phyloP scores from a whole-genome alignment of 2,888 invertebrate genomes.

The Polylopha cassiicola region DNA sequence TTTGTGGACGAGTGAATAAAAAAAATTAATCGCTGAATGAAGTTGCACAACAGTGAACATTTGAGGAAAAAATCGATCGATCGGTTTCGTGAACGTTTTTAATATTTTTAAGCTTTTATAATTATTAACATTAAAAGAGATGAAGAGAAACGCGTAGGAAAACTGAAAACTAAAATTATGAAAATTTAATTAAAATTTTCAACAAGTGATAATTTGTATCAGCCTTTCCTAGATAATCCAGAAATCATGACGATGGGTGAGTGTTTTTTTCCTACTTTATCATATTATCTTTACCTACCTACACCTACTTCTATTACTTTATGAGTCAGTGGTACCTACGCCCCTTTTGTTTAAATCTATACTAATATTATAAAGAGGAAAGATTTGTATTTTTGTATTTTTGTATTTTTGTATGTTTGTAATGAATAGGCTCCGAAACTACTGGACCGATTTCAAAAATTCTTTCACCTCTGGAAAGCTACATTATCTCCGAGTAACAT shows the following conservation, averaged over 20 bases:
- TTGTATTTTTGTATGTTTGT: too few species aligned
- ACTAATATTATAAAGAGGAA: too few species aligned
- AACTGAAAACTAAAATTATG: conserved; percentile 35
- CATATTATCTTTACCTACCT: too few species aligned
- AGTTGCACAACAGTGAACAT: conserved; percentile 16
- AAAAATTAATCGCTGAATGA: conserved; percentile 14
- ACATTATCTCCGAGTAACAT: too few species aligned
- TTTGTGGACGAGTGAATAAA: conserved; percentile 25
- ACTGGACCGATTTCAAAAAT: too few species aligned
- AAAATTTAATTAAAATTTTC: conserved; percentile 57
- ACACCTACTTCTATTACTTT: too few species aligned
- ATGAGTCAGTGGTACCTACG: too few species aligned
- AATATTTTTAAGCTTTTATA: conserved; percentile 6
- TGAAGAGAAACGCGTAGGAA: conserved; percentile 15
- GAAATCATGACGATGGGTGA: conserved; percentile 64
- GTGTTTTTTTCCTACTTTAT: too few species aligned
- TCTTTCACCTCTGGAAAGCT: too few species aligned
- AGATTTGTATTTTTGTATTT: too few species aligned
- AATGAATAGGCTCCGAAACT: too few species aligned
- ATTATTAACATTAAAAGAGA: conserved; percentile 1
- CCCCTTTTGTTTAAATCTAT: too few species aligned
- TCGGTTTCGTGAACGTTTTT: conserved; percentile 29
- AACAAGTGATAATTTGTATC: conserved; percentile 1
- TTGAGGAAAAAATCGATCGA: conserved; percentile 34
- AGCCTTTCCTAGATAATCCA: conserved; percentile 13